Evolutionary conservation across 1,140 invertebrate species (phyloP), one percentile per base, ranked within the genome.

Genomic region (Idris sp.): DNA sequence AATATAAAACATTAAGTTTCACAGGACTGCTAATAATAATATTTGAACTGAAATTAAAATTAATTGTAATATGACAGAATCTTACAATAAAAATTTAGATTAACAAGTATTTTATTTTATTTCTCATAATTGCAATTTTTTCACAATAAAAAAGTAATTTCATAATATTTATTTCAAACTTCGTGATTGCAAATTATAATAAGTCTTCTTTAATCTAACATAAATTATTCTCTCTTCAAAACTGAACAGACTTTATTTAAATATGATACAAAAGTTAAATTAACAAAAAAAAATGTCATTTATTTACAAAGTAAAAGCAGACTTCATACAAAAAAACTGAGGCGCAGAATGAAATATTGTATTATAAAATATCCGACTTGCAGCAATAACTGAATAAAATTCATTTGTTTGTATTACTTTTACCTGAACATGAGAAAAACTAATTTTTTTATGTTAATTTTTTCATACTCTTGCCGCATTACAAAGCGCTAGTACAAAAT

Each of bases 381-480:
- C 10, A 31, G 30, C 30, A 31, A 31, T 31, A 31, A 31, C 30
- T 31, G 30, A 31, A 31, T n/a, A 10, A 4, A 31, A 31, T 31
- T n/a, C 2, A 10, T 31, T 31, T 31, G 6, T 31, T n/a, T 31
- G 30, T 10, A 31, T 10, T 6, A n/a, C n/a, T n/a, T n/a, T 4
- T 31, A 2, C 6, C n/a, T n/a, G 30, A 2, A 10, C 9, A 6
- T 10, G 4, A 31, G 4, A 10, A n/a, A 31, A 31, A 6, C 30
- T 31, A 4, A 31, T 31, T 31, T 31, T 31, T 31, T 31, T 6
- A 31, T 10, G 30, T 31, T 31, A 31, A 31, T 31, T 31, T 31
- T 31, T 31, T 31, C 30, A n/a, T 31, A 31, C 30, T 31, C 10
- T 2, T n/a, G 4, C 2, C n/a, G 10, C 30, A 31, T 31, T 4